Percentiles rank a stretch among this genome's conserved stretches.
Evolutionary conservation across 1,140 invertebrate genomes (phyloP).

Genomic region (Drosophila subpulchrella): DNA sequence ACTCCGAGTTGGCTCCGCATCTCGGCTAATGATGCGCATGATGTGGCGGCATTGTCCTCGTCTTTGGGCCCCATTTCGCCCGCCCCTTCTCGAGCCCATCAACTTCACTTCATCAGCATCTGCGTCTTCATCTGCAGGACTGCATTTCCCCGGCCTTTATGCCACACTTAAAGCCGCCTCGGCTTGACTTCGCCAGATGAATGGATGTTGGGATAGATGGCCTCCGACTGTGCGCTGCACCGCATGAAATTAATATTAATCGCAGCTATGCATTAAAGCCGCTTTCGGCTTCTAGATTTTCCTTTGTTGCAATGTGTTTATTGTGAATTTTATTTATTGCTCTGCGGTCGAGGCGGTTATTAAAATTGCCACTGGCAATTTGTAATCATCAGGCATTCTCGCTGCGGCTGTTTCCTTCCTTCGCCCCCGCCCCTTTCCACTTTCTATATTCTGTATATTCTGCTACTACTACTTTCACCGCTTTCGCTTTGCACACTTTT

Average conservation of each 20-base stretch:
- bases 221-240: constrained; percentile 72
- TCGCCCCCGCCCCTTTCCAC: neutral
- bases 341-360: constrained; percentile 71
- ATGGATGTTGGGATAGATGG: constrained; percentile 36
- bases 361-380: constrained; percentile 76
- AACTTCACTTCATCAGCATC: constrained; percentile 41
- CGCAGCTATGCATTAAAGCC: constrained; percentile 80
- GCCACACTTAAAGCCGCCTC: neutral
- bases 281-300: constrained; percentile 71
- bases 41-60: constrained; percentile 45
- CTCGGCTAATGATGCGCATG: constrained; percentile 54
- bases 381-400: constrained; percentile 72
- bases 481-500: constrained; percentile 45
- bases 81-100: constrained; percentile 17
- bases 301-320: constrained; percentile 67
- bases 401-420: neutral
- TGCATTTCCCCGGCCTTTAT: constrained; percentile 17
- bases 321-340: constrained; percentile 78
- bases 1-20: constrained; percentile 18
- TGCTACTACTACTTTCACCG: constrained; percentile 1
- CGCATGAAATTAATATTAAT: constrained; percentile 81
- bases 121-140: constrained; percentile 47
- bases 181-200: constrained; percentile 2
- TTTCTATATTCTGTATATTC: neutral
- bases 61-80: neutral